Evolutionary conservation across 2,797 vertebrate genomes (phyloP).

Genomic region (Chaunax sp.): DNA sequence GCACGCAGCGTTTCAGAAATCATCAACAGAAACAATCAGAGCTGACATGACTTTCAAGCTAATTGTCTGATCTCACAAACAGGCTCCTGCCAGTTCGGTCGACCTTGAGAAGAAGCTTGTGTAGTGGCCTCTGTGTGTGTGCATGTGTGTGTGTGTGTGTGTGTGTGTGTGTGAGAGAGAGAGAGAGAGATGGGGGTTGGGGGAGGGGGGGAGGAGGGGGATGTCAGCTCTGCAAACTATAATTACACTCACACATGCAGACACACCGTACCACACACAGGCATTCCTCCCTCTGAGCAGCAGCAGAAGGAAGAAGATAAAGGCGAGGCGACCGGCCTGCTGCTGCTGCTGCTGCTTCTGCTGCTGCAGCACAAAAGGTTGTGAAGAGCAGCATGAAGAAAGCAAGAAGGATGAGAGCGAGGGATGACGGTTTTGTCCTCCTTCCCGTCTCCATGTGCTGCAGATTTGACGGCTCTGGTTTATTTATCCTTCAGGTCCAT

Average conservation of each 20-base stretch:
- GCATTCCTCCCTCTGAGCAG: slow-evolving; percentile 32
- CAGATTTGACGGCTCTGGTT: slow-evolving; percentile 56
- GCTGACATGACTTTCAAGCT: slow-evolving; percentile 47
- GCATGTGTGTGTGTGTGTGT: slow-evolving; percentile 11
- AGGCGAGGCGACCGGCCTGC: slow-evolving; percentile 52
- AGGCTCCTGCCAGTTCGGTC: slow-evolving; percentile 43
- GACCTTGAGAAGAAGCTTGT: slow-evolving; percentile 68
- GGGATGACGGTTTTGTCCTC: slow-evolving; percentile 66
- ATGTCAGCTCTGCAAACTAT: slow-evolving; percentile 41
- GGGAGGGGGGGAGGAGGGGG: neutral
- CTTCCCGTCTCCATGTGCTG: slow-evolving; percentile 34
- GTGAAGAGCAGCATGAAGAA: slow-evolving; percentile 66
- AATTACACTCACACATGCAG: slow-evolving; percentile 63
- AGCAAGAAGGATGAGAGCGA: slow-evolving; percentile 55
- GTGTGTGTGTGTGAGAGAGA: slow-evolving; percentile 10
- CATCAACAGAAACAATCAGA: slow-evolving; percentile 27
- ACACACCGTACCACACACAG: slow-evolving; percentile 49
- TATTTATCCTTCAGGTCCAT: slow-evolving; percentile 47
- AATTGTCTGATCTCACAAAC: slow-evolving; percentile 62
- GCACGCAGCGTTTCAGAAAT: slow-evolving; percentile 4
- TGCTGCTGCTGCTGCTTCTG: too few species aligned
- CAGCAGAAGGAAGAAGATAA: slow-evolving; percentile 59
- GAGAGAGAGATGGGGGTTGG: neutral
- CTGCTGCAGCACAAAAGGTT: slow-evolving; percentile 67
- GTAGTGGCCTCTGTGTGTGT: slow-evolving; percentile 27